These are phyloP conservation scores for Spizella passerina DNA, from an alignment of 2,797 vertebrate genomes.

Conservation along the genomic window DNA sequence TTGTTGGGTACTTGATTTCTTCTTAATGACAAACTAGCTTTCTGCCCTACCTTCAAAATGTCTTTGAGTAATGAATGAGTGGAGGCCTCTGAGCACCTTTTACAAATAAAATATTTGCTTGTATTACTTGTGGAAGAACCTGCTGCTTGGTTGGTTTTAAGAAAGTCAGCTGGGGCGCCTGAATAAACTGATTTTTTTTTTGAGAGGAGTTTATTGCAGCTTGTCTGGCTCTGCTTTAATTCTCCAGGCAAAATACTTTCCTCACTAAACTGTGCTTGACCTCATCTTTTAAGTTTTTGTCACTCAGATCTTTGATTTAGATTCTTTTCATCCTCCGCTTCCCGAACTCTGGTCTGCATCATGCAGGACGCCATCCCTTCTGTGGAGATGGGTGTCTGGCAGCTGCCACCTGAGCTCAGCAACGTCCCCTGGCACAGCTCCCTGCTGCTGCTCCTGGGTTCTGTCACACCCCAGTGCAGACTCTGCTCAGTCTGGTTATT, in stretches of 20 bases:
- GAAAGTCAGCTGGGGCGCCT: background rate
- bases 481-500: background rate
- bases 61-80: slow-evolving; percentile 26
- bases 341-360: background rate
- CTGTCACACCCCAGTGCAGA: background rate
- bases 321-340: background rate
- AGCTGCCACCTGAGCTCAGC: background rate
- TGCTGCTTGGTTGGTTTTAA: slow-evolving; percentile 12
- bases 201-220: slow-evolving; percentile 19
- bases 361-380: background rate
- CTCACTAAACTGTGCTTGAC: background rate
- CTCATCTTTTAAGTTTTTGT: background rate
- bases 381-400: background rate
- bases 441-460: background rate
- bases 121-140: slow-evolving; percentile 33
- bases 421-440: background rate
- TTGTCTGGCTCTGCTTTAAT: slow-evolving; percentile 54
- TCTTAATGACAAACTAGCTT: slow-evolving; percentile 39
- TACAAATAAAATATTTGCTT: slow-evolving; percentile 17
- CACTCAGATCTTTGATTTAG: background rate
- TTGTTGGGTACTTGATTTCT: slow-evolving; percentile 17
- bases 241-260: slow-evolving; percentile 18
- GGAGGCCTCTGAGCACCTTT: background rate
- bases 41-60: slow-evolving; percentile 14
- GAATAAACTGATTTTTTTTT: slow-evolving; percentile 19